Evolutionary conservation across 2,888 invertebrate genomes (phyloP).

Genomic region (Drosophila mimetica): DNA sequence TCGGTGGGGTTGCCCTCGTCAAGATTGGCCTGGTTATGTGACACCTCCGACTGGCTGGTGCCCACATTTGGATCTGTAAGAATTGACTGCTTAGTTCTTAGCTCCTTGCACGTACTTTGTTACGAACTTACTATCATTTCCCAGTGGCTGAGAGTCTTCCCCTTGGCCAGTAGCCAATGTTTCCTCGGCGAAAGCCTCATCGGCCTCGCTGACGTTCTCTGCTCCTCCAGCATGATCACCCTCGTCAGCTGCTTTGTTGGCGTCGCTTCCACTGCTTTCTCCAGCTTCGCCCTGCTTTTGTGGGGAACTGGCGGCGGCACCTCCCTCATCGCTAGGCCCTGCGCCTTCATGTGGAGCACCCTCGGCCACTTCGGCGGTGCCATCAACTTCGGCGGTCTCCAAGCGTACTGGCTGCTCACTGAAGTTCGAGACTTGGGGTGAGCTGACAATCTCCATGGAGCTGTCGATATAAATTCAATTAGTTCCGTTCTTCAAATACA

Average conservation of each 20-base stretch:
- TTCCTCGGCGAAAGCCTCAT: conserved; percentile 84
- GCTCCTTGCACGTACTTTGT: too few species aligned
- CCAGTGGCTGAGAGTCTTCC: conserved; percentile 74
- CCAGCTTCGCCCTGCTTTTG: conserved; percentile 59
- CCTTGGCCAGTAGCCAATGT: conserved; percentile 62
- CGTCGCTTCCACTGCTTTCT: conserved; percentile 47
- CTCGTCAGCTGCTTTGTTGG: conserved; percentile 55
- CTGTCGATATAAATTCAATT: conserved; percentile 65
- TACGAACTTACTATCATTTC: conserved; percentile 74
- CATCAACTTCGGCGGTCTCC: conserved; percentile 60
- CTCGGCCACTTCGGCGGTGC: conserved; percentile 78
- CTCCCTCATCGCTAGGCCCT: conserved; percentile 51
- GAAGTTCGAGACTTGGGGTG: conserved; percentile 90
- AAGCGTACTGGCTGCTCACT: conserved; percentile 84
- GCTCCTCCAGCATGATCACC: conserved; percentile 77
- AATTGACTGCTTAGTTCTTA: neutral
- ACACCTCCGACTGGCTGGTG: conserved; percentile 85
- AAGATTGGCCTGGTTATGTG: conserved; percentile 81
- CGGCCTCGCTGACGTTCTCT: conserved; percentile 83
- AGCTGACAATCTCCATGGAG: conserved; percentile 93
- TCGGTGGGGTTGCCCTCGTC: conserved; percentile 77
- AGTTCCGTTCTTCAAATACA: neutral
- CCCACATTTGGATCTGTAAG: conserved; percentile 82
- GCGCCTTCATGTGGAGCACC: conserved; percentile 57
- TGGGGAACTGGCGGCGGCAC: conserved; percentile 51